Conservation (phyloP, 2,888 invertebrate species). For the Rhaphigaster nebulosa region DNA sequence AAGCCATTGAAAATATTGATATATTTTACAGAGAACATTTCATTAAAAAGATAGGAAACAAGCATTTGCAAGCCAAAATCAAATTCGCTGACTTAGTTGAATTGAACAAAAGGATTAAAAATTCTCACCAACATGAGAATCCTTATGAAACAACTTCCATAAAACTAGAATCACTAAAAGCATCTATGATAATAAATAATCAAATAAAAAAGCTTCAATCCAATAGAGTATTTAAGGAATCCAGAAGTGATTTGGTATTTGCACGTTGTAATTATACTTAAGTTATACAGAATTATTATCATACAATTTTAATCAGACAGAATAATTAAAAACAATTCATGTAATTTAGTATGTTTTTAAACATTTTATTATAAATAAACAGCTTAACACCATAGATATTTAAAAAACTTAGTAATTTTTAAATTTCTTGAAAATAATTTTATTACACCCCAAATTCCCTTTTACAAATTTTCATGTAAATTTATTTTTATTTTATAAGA, state of each 20-base stretch:
- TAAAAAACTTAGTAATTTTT: not conserved
- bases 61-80: conserved; percentile 55
- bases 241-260: conserved; percentile 57
- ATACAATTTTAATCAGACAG: too few species aligned
- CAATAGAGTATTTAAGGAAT: conserved; percentile 24
- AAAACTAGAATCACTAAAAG: not conserved
- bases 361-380: not conserved
- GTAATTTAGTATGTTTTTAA: not conserved
- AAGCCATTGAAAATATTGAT: conserved; percentile 15
- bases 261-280: not conserved
- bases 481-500: not conserved
- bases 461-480: not conserved
- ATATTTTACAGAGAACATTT: conserved; percentile 52
- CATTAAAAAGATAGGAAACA: conserved; percentile 48
- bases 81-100: conserved; percentile 45
- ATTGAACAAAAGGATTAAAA: conserved; percentile 40
- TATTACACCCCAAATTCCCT: not conserved
- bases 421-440: not conserved
- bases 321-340: not conserved
- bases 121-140: not conserved
- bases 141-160: not conserved
- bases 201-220: conserved; percentile 41
- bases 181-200: not conserved
- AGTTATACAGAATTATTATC: not conserved
- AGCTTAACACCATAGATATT: not conserved